Evolutionary conservation across 2,113 vertebrate species (phyloP).

Genomic region (Bagarius yarrelli): DNA sequence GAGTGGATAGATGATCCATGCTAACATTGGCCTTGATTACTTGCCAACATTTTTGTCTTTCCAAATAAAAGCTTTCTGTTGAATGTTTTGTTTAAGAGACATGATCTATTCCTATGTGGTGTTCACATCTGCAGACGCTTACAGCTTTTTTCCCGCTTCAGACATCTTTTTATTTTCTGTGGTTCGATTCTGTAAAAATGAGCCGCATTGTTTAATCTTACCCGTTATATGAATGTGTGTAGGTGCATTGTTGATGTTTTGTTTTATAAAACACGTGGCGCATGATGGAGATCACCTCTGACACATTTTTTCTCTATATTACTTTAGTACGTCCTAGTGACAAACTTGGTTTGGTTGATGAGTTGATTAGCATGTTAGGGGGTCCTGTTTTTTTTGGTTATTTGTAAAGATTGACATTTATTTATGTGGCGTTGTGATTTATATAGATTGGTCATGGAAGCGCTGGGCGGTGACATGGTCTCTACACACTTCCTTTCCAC

Average conservation of each 20-base stretch:
- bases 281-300: not conserved
- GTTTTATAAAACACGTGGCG: too few species aligned
- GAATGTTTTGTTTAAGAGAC: too few species aligned
- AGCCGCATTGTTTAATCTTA: not conserved
- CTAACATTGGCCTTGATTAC: too few species aligned
- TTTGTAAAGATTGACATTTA: not conserved
- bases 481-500: not conserved
- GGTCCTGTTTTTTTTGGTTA: not conserved
- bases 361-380: not conserved
- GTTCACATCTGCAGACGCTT: too few species aligned
- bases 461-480: not conserved
- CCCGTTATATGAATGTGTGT: too few species aligned
- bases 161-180: not conserved
- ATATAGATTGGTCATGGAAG: not conserved
- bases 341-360: not conserved
- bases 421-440: conserved; percentile 10
- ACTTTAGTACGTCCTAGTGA: not conserved
- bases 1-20: not conserved
- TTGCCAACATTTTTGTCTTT: too few species aligned
- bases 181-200: not conserved
- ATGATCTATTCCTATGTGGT: too few species aligned
- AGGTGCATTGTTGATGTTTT: too few species aligned
- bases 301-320: conserved; percentile 1
- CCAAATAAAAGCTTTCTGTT: too few species aligned
- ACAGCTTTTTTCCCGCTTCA: too few species aligned